A percentile compares a stretch with the other conserved stretches of the same genome.
These are phyloP conservation scores for Cephus nigrinus DNA, from an alignment of 2,888 invertebrate species.

Conservation along the genomic window DNA sequence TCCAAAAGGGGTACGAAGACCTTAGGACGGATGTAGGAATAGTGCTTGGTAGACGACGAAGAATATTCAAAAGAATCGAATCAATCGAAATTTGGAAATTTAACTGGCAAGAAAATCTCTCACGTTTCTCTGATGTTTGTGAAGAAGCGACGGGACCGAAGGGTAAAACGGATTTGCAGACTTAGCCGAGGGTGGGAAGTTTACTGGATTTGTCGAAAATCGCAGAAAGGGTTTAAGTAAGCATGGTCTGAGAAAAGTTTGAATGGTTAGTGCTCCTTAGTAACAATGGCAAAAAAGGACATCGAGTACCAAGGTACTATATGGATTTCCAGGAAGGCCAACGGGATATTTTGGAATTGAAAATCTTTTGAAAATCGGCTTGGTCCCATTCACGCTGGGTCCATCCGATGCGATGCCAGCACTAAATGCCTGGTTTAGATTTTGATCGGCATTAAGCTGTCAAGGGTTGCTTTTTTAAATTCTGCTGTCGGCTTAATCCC, in stretches of 20 bases:
- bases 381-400: slow-evolving; percentile 6
- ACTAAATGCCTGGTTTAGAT: slow-evolving; percentile 57
- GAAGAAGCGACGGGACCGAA: background rate
- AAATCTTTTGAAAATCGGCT: slow-evolving; percentile 25
- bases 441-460: slow-evolving; percentile 63
- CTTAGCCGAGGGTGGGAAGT: background rate
- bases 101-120: background rate
- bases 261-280: background rate
- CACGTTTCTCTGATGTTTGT: background rate
- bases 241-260: background rate
- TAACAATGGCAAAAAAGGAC: background rate
- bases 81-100: background rate
- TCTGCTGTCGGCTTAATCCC: slow-evolving; percentile 56
- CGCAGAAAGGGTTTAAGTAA: background rate
- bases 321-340: background rate
- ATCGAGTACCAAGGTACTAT: background rate
- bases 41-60: background rate
- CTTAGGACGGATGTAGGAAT: background rate
- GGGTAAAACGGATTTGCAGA: background rate
- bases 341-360: background rate
- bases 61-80: background rate
- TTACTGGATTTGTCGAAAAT: background rate
- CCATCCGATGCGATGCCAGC: slow-evolving; percentile 17
- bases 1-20: background rate
- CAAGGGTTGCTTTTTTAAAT: slow-evolving; percentile 57